Evolutionary conservation across 64 coral and sea anemone genomes (phyloP).

Genomic region (Trachythela sp.): DNA sequence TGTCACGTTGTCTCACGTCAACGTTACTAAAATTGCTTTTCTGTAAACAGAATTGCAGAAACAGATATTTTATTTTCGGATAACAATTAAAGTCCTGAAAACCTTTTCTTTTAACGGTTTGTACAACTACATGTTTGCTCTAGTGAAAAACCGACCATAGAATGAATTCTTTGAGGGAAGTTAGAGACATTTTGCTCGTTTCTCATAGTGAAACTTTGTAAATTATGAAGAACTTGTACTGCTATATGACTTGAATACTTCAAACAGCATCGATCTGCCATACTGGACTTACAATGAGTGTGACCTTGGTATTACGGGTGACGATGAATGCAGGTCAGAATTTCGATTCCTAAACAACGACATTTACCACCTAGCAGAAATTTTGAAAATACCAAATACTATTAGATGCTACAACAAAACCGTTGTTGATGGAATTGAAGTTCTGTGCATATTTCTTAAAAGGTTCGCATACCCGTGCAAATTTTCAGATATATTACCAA

Average conservation of each 20-base stretch:
- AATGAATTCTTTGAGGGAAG: not conserved
- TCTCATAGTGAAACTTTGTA: conserved; percentile 2
- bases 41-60: not conserved
- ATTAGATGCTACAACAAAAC: not conserved
- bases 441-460: not conserved
- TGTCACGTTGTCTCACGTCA: not conserved
- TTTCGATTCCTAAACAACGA: not conserved
- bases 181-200: not conserved
- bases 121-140: too few species aligned
- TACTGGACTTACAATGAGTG: not conserved
- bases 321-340: not conserved
- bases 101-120: not conserved
- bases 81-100: too few species aligned
- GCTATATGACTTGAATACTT: not conserved
- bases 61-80: too few species aligned
- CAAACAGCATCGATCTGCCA: not conserved
- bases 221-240: conserved; percentile 25
- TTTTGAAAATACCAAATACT: not conserved
- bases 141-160: too few species aligned
- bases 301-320: not conserved
- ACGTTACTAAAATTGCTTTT: conserved; percentile 3
- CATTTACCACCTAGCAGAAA: not conserved
- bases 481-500: conserved; percentile 37
- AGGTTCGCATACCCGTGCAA: conserved; percentile 39
- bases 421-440: not conserved